These are phyloP conservation scores for Anhinga rufa DNA, from an alignment of 2,113 vertebrate species.

Conservation along the genomic window DNA sequence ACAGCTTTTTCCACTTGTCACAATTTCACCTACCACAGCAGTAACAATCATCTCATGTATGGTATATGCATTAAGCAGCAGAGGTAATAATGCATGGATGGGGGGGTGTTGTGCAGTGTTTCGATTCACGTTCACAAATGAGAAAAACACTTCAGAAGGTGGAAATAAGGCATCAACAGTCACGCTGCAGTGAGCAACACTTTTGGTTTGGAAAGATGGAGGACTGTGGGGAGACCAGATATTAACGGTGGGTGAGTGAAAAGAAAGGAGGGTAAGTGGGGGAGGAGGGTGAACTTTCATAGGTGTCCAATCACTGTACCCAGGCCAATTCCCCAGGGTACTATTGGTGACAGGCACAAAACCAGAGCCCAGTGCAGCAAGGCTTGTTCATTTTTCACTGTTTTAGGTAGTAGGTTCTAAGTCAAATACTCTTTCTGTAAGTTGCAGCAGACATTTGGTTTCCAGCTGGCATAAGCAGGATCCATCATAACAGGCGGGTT, in stretches of 20 bases:
- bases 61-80: not conserved
- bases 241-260: not conserved
- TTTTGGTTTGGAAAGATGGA: not conserved
- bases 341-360: not conserved
- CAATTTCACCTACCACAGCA: not conserved
- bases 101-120: not conserved
- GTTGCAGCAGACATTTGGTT: not conserved
- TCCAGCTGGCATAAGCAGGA: not conserved
- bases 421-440: not conserved
- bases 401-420: not conserved
- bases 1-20: not conserved
- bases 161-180: not conserved
- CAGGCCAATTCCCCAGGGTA: not conserved
- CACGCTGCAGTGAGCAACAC: not conserved
- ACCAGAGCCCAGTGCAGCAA: not conserved
- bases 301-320: not conserved
- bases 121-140: rapidly evolving
- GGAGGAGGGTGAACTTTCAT: not conserved
- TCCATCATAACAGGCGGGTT: rapidly evolving
- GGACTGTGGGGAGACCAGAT: not conserved
- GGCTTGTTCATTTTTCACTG: not conserved
- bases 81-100: not conserved
- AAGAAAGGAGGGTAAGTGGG: not conserved
- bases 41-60: not conserved
- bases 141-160: not conserved